Conservation (phyloP, 1,140 invertebrate species). For the Myzus persicae region DNA sequence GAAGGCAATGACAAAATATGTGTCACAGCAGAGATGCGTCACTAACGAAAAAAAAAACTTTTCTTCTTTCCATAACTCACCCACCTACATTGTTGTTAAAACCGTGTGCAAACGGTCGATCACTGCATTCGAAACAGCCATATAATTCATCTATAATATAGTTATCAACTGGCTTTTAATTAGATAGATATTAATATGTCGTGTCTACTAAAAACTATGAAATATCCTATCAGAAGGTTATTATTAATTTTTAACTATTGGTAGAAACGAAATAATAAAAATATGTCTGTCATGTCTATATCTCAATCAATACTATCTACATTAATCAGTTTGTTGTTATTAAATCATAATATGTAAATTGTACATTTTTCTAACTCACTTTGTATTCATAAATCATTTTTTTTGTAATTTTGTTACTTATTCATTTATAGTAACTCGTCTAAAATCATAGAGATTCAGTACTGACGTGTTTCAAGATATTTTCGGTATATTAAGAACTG, state of each 20-base stretch:
- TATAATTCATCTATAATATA: too few relatives aligned
- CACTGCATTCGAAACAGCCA: too few relatives aligned
- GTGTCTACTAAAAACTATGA: too few relatives aligned
- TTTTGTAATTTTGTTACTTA: background rate
- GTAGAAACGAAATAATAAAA: too few relatives aligned
- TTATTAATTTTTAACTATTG: too few relatives aligned
- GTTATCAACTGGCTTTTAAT: background rate
- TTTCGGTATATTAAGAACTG: background rate
- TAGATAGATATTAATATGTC: background rate
- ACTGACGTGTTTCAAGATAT: background rate
- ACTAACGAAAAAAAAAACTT: background rate
- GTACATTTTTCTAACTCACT: background rate
- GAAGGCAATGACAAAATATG: background rate
- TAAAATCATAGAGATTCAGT: background rate
- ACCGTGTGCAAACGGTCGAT: too few relatives aligned
- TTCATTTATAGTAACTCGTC: background rate
- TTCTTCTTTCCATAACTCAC: background rate
- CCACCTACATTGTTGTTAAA: too few relatives aligned
- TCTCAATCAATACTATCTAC: background rate
- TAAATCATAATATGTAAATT: too few relatives aligned
- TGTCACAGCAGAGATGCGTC: background rate
- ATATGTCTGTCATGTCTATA: background rate
- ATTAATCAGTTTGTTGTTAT: too few relatives aligned
- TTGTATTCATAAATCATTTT: background rate
- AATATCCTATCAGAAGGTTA: too few relatives aligned